These are phyloP conservation scores for Polyodon spathula DNA, from an alignment of 2,113 vertebrate species.

Conservation along the genomic window DNA sequence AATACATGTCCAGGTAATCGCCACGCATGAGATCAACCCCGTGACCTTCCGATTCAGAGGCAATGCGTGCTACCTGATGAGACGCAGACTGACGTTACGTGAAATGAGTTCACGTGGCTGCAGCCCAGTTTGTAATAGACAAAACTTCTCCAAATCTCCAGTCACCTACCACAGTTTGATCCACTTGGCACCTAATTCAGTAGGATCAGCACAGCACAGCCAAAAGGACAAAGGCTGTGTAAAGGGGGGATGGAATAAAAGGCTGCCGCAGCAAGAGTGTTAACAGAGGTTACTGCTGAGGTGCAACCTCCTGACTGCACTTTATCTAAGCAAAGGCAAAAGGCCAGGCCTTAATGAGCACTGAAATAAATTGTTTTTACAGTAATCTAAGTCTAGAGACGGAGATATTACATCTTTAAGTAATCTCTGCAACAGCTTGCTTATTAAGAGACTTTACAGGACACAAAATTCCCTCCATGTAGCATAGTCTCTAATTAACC, in stretches of 20 bases:
- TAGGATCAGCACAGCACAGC: slow-evolving; percentile 5
- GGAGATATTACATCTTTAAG: slow-evolving; percentile 40
- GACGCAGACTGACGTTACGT: slow-evolving; percentile 42
- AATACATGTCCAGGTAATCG: slow-evolving; percentile 26
- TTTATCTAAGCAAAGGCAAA: neutral
- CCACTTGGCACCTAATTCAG: slow-evolving; percentile 38
- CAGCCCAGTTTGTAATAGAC: slow-evolving; percentile 30
- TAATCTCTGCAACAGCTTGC: slow-evolving; percentile 33
- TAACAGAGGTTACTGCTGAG: slow-evolving; percentile 5
- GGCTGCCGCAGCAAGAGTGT: slow-evolving; percentile 2
- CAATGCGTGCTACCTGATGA: slow-evolving; percentile 32
- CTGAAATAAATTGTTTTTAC: slow-evolving; percentile 24
- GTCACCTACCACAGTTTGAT: slow-evolving; percentile 32
- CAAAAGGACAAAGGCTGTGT: neutral
- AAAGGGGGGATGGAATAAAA: slow-evolving; percentile 5
- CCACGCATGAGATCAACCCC: slow-evolving; percentile 22
- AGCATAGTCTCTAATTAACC: slow-evolving; percentile 42
- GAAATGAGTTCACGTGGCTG: slow-evolving; percentile 35
- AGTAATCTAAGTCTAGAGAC: slow-evolving; percentile 35
- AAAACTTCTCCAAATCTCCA: slow-evolving; percentile 32
- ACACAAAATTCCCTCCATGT: slow-evolving; percentile 35
- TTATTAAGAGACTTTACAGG: slow-evolving; percentile 59
- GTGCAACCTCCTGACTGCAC: neutral
- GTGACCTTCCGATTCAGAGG: slow-evolving; percentile 36
- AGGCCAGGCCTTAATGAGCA: neutral